Conservation (phyloP, 1,140 invertebrate genomes). For the Drosophila bocqueti region DNA sequence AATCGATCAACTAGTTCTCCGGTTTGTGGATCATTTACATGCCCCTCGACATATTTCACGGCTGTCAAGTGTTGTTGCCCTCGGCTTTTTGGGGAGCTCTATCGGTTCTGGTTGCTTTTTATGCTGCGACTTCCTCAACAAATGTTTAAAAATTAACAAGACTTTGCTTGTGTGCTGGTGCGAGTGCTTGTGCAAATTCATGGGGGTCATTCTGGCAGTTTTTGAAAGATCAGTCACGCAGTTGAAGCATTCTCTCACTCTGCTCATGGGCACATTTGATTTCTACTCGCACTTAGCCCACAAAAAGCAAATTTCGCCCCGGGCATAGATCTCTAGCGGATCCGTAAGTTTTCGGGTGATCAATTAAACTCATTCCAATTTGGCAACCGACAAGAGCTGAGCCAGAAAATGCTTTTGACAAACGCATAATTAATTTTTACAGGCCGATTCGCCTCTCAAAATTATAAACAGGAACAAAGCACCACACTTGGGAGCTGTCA, state of each 20-base stretch:
- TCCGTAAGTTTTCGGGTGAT: constrained; percentile 43
- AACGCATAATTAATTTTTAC: constrained; percentile 45
- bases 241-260: constrained; percentile 35
- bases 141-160: constrained; percentile 31
- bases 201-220: constrained; percentile 37
- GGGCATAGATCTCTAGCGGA: constrained; percentile 33
- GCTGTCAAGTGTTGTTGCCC: constrained; percentile 48
- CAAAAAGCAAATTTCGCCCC: constrained; percentile 36
- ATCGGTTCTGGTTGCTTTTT: constrained; percentile 27
- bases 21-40: constrained; percentile 34
- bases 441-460: constrained; percentile 13
- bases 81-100: constrained; percentile 12
- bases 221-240: constrained; percentile 44
- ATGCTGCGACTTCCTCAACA: constrained; percentile 47
- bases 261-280: constrained; percentile 33
- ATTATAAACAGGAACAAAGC: constrained; percentile 1
- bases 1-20: constrained; percentile 56
- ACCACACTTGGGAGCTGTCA: constrained; percentile 21
- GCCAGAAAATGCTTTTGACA: constrained; percentile 42
- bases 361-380: constrained; percentile 53
- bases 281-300: constrained; percentile 43
- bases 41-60: constrained; percentile 45
- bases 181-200: constrained; percentile 40
- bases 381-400: constrained; percentile 19
- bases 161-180: constrained; percentile 8